Evolutionary conservation across 2,797 vertebrate genomes (phyloP).

Genomic region (Centroberyx gerrardi): DNA sequence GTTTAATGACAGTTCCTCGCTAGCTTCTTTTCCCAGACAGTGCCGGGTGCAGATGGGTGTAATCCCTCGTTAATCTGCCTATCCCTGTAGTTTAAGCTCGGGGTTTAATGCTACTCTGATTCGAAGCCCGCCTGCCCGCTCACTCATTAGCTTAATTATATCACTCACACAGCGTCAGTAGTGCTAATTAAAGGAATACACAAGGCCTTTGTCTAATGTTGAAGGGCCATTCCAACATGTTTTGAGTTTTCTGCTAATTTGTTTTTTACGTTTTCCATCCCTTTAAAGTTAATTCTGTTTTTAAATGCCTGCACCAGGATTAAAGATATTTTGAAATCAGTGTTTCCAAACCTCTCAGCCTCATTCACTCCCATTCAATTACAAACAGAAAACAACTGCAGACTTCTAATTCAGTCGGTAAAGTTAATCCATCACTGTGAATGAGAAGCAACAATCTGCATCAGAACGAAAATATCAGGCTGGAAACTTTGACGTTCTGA

Average conservation of each 20-base stretch:
- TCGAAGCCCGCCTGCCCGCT: slow-evolving; percentile 43
- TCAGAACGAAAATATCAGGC: no score
- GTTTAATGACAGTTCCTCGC: background rate
- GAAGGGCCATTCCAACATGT: background rate
- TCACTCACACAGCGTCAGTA: slow-evolving; percentile 34
- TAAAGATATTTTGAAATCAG: no score
- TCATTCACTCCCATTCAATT: no score
- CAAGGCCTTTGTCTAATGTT: background rate
- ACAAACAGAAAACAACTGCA: no score
- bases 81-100: slow-evolving; percentile 58
- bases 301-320: no score
- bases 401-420: no score
- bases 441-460: no score
- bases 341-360: no score
- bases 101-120: slow-evolving; percentile 59
- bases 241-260: background rate
- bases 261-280: background rate
- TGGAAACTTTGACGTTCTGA: no score
- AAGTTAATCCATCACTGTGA: no score
- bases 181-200: slow-evolving; percentile 59
- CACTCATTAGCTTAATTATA: slow-evolving; percentile 72
- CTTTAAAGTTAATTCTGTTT: no score
- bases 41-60: slow-evolving; percentile 58
- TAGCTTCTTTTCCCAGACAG: slow-evolving; percentile 58
- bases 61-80: slow-evolving; percentile 75